Percentiles rank a stretch among this genome's conserved stretches.
Conservation (phyloP, 2,113 vertebrate species). For the Crotophaga sulcirostris region DNA sequence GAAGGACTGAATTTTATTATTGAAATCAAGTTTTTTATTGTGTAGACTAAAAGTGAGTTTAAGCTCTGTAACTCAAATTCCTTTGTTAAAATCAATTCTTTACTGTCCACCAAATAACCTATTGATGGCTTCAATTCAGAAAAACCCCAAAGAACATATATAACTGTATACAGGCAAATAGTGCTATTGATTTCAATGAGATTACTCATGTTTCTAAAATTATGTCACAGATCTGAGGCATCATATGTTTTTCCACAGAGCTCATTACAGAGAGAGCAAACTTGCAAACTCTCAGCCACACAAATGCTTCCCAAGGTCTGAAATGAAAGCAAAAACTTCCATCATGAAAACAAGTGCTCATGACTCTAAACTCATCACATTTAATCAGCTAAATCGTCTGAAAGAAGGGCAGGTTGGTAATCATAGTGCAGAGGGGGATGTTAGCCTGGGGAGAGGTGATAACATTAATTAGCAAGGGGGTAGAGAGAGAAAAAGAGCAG, state of each 20-base stretch:
- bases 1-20: background rate
- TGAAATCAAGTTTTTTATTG: background rate
- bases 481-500: background rate
- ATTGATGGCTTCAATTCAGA: background rate
- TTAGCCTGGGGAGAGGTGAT: background rate
- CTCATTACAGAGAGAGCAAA: background rate
- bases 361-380: background rate
- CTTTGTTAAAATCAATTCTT: background rate
- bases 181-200: background rate
- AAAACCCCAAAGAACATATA: background rate
- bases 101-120: background rate
- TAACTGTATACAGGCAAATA: background rate
- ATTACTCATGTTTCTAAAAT: constrained; percentile 24
- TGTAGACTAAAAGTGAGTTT: background rate
- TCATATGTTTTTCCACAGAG: background rate
- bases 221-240: background rate
- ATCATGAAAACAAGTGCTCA: background rate
- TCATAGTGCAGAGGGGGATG: background rate
- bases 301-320: background rate
- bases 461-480: background rate
- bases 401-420: background rate
- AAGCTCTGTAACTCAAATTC: background rate
- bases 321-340: background rate
- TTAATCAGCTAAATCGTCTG: background rate
- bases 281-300: background rate